phyloP scores from a whole-genome alignment of 1,140 invertebrate species.

The Drosophila elegans region DNA sequence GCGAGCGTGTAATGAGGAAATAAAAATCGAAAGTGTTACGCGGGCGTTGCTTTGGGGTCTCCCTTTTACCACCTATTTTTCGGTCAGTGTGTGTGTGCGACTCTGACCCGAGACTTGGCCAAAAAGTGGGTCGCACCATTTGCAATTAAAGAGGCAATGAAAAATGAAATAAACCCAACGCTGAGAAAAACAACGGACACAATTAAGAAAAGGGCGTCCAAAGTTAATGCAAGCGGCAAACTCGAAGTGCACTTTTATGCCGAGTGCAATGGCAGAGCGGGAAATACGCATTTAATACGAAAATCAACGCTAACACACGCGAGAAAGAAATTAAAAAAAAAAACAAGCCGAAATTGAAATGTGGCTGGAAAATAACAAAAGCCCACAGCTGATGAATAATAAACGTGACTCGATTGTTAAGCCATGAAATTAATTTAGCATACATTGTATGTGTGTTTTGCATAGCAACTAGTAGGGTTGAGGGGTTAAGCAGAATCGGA shows the following conservation, averaged over 20 bases:
- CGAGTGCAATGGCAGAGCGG: conserved; percentile 29
- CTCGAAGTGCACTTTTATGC: conserved; percentile 36
- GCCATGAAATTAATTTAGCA: conserved; percentile 63
- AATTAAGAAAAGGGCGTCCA: conserved; percentile 64
- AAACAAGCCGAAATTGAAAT: conserved; percentile 39
- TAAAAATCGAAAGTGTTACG: conserved; percentile 78
- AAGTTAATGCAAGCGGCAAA: conserved; percentile 68
- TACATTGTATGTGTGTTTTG: conserved; percentile 50
- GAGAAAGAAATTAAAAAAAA: conserved; percentile 29
- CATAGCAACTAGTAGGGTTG: conserved; percentile 21
- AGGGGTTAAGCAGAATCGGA: not conserved
- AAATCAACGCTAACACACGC: conserved; percentile 17
- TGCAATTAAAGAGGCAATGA: conserved; percentile 75
- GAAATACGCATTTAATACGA: conserved; percentile 31
- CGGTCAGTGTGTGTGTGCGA: conserved; percentile 12
- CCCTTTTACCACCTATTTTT: conserved; percentile 34
- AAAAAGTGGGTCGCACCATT: conserved; percentile 69
- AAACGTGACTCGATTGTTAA: conserved; percentile 66
- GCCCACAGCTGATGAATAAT: conserved; percentile 58
- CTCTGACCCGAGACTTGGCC: conserved; percentile 52
- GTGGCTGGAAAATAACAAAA: conserved; percentile 34
- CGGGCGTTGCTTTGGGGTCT: conserved; percentile 64
- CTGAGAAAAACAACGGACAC: conserved; percentile 44
- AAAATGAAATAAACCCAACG: conserved; percentile 54
- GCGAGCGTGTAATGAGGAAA: conserved; percentile 71